Evolutionary conservation across 2,797 vertebrate species (phyloP).

Genomic region (Acrossocheilus wenchowensis): DNA sequence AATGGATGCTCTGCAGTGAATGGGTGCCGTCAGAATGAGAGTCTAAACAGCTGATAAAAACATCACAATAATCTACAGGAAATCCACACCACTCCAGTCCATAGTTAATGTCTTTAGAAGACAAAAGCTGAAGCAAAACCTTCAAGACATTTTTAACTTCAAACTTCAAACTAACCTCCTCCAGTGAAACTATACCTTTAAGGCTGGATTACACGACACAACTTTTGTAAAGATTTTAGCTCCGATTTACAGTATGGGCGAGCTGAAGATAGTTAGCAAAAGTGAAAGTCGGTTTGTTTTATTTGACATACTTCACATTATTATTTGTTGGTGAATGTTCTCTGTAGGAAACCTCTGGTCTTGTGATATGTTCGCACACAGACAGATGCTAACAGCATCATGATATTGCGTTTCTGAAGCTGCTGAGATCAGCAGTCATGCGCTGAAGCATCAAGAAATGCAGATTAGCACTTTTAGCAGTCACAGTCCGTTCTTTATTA

Average conservation of each 20-base stretch:
- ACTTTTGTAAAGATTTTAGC: not conserved
- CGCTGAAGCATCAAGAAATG: not conserved
- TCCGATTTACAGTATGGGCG: not conserved
- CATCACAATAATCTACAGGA: not conserved
- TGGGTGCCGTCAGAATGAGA: not conserved
- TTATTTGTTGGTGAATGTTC: not conserved
- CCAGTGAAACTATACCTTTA: not conserved
- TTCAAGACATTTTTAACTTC: not conserved
- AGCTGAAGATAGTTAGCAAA: not conserved
- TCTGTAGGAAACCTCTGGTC: not conserved
- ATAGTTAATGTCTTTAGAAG: not conserved
- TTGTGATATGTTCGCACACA: not conserved
- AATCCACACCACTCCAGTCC: not conserved
- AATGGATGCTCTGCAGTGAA: not conserved
- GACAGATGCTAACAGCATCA: not conserved
- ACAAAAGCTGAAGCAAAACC: not conserved
- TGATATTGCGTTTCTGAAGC: not conserved
- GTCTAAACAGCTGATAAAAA: not conserved
- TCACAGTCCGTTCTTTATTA: not conserved
- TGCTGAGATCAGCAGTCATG: conserved; percentile 7
- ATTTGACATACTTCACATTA: not conserved
- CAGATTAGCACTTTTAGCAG: not conserved
- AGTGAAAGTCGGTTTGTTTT: not conserved
- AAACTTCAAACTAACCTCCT: not conserved
- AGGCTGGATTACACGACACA: no score